Evolutionary conservation across 2,113 vertebrate genomes (phyloP), one percentile per base, ranked within the genome.

Genomic region (Coracopsis vasa): DNA sequence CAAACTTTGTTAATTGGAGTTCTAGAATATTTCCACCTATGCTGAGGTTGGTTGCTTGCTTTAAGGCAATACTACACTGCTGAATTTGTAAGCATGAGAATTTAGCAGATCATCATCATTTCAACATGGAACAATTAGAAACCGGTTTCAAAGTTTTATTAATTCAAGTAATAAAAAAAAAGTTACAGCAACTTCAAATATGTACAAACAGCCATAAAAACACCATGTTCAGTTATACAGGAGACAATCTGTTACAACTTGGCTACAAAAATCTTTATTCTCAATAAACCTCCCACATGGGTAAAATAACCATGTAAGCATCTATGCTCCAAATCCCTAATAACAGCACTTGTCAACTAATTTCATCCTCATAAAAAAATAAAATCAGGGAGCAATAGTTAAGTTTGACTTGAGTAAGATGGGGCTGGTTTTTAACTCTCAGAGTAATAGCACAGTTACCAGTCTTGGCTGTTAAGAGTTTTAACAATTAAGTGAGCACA

Each of bases 101-200:
- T 3, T 72, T 37, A 13, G 16, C 16, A 64, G 44, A 51, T 61
- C 35, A 58, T 50, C 13, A 31, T n/a, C 3, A 74, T 27, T 73
- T 89, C 29, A 80, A 56, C 39, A 48, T 33, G 16, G 35, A 85
- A 93, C 11, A 93, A 81, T 20, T 31, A 80, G 33, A 91, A 94
- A 37, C 72, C 92, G 24, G 27, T 92, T 97, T 97, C 83, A 75
- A 94, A 86, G 69, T 93, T 97, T 97, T 97, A 97, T 97, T 97
- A 97, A 92, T 92, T 96, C 89, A 97, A 84, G 80, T 92, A 28
- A 93, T 97, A 96, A 96, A 96, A 97, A 97, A 97, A 97, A 97
- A 95, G 79, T 90, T 95, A 82, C 88, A 97, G 93, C 37, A 94
- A 92, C 80, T 96, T 86, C 80, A 96, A 90, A 81, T 95, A 97